Evolutionary conservation across 2,797 vertebrate genomes (phyloP), one percentile per base, ranked within the genome.

Genomic region (Myotis vivesi): DNA sequence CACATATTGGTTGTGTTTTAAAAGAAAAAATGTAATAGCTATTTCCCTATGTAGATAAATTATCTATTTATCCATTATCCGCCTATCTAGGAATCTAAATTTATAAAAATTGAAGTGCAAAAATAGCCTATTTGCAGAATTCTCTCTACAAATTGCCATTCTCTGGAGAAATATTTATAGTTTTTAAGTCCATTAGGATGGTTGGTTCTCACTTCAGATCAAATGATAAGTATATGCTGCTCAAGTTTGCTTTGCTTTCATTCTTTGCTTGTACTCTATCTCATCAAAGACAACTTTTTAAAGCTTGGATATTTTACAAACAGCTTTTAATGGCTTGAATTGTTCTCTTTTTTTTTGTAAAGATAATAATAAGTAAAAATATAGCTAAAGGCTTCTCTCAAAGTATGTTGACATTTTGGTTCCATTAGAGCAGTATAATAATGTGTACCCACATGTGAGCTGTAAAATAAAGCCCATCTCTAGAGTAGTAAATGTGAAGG

Each of bases 241-340:
- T 41, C 19, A 57, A 44, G 20, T 55, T 68, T 77, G 59, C 28
- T 89, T 92, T 82, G 73, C 12, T 87, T 81, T 83, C 55, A 86
- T 36, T 91, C 53, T 92, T 86, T 87, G 22, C 23, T 91, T 92
- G 23, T 41, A 80, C 28, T 57, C 36, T 93, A 10, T 92, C 46
- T 88, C 77, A 90, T 77, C 79, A 96, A 93, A 95, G 22, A 69
- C 64, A 91, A 88, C 38, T 72, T 95, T 92, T 91, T 76, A 96
- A 96, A 87, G 28, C 36, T 93, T 41, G 25, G 90, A 49, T 86
- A 12, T 83, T 88, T 93, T 44, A 92, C 51, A 94, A 81, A 77
- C 23, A 94, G 17, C 19, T 53, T 93, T 53, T 79, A 92, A 94
- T 93, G 69, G 36, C 20, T 87, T 90, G 25, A 88, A 69, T 44